These are phyloP conservation scores for Ciconia stormi DNA, from an alignment of 2,113 vertebrate species.

Conservation along the genomic window DNA sequence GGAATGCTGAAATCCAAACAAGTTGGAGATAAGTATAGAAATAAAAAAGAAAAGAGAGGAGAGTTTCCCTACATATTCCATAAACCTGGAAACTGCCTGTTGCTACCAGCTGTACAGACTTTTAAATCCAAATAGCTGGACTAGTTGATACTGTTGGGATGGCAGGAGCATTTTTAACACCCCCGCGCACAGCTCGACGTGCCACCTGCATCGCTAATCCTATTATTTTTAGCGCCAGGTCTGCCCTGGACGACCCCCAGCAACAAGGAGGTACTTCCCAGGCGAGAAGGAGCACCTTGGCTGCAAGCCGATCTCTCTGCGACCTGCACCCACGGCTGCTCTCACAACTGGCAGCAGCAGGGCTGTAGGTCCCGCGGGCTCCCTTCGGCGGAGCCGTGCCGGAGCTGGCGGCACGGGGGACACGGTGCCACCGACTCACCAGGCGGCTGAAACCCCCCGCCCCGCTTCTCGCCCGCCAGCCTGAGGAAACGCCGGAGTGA, in stretches of 20 bases:
- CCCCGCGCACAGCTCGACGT: background rate
- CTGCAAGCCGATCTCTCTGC: background rate
- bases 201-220: background rate
- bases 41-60: accelerated
- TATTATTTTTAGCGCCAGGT: accelerated
- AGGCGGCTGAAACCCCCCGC: background rate
- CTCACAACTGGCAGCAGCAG: background rate
- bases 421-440: too few relatives aligned
- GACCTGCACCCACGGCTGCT: background rate
- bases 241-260: accelerated
- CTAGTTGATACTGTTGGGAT: accelerated
- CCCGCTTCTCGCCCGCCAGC: background rate
- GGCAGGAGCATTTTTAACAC: accelerated
- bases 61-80: accelerated
- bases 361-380: background rate
- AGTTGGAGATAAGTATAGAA: accelerated
- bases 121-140: accelerated
- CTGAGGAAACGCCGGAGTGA: too few relatives aligned
- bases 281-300: background rate
- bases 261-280: too few relatives aligned
- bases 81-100: background rate
- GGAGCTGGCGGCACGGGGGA: too few relatives aligned
- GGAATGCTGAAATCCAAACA: accelerated
- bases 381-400: background rate
- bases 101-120: background rate